A percentile compares a stretch with the other conserved stretches of the same genome.
Conservation (phyloP, 1,140 invertebrate species). For the Sinella curviseta region DNA sequence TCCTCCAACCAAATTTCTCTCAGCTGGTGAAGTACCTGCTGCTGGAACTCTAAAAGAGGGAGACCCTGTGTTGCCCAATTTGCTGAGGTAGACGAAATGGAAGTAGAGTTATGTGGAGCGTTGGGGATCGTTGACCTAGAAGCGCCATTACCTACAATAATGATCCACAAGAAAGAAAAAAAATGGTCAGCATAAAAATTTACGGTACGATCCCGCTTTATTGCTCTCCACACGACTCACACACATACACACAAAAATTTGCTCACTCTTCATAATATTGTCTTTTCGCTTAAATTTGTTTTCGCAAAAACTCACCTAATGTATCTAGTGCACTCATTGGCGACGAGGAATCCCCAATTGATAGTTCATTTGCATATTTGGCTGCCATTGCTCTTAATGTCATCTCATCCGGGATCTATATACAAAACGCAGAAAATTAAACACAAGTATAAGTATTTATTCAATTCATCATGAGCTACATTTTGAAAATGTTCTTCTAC, state of each 20-base stretch:
- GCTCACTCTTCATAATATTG: too few species aligned
- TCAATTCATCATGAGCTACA: too few species aligned
- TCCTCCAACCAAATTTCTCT: conserved; percentile 46
- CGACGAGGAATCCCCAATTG: too few species aligned
- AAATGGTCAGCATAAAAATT: neutral
- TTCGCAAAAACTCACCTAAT: too few species aligned
- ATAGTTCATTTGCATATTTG: conserved; percentile 39
- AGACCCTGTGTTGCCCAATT: conserved; percentile 39
- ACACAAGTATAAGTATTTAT: too few species aligned
- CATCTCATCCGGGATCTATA: conserved; percentile 42
- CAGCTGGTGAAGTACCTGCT: conserved; percentile 41
- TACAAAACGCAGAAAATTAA: conserved; percentile 28
- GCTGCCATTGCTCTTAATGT: conserved; percentile 38
- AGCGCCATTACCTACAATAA: neutral
- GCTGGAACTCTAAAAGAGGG: conserved; percentile 38
- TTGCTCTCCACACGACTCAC: too few species aligned
- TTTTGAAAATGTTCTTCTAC: too few species aligned
- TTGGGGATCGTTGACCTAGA: conserved; percentile 2
- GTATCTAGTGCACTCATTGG: too few species aligned
- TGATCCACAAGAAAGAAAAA: neutral
- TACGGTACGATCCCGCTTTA: too few species aligned
- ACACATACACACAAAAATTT: too few species aligned
- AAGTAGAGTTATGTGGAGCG: neutral
- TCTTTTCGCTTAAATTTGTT: too few species aligned
- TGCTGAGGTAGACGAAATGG: neutral